Conservation (phyloP, 2,113 vertebrate genomes). For the Sphyrna mokarran region DNA sequence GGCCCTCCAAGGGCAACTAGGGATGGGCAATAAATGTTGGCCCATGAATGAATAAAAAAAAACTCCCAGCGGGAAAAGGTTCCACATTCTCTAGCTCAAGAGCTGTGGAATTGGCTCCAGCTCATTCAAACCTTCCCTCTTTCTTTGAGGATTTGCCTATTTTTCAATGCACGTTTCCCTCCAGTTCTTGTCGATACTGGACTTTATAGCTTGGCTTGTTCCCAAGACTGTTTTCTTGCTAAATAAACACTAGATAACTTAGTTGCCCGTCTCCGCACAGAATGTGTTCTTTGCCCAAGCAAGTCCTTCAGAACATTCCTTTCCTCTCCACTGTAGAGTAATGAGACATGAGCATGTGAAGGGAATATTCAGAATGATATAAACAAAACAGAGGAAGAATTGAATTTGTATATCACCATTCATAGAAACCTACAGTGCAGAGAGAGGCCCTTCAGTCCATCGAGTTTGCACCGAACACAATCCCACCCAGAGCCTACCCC, state of each 20-base stretch:
- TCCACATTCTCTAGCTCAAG: no score
- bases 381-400: neutral
- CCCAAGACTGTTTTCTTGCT: neutral
- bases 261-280: neutral
- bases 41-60: no score
- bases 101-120: no score
- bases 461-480: no score
- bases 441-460: no score
- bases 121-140: neutral
- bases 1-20: no score
- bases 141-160: neutral
- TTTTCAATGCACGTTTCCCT: neutral
- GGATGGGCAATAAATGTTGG: no score
- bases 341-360: neutral
- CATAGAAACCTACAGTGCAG: no score
- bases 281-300: neutral
- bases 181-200: neutral
- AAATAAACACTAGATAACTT: neutral
- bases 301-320: neutral
- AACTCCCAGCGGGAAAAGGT: no score
- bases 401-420: neutral
- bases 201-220: rapidly evolving
- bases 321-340: neutral
- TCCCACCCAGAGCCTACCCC: no score
- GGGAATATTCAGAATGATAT: neutral